Conservation (phyloP, 64 coral and sea anemone species). For the Stylophora pistillata region DNA sequence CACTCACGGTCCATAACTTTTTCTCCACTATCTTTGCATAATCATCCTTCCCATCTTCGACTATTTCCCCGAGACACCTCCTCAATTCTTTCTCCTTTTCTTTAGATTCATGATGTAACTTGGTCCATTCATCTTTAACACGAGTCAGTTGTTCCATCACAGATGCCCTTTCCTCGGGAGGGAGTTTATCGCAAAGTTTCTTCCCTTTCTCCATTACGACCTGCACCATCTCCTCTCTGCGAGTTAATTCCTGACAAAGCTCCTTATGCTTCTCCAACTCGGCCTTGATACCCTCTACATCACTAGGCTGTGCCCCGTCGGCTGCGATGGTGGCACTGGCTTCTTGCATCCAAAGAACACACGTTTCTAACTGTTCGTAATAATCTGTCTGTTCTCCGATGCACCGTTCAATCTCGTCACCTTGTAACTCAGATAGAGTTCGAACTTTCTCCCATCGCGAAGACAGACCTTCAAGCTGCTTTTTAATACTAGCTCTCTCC, state of each 20-base stretch:
- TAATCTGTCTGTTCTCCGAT: conserved; percentile 85
- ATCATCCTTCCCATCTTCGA: not conserved
- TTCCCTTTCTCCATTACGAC: conserved; percentile 67
- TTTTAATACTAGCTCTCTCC: conserved; percentile 51
- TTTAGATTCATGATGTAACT: conserved; percentile 67
- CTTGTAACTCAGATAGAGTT: conserved; percentile 64
- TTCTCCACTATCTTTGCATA: no score
- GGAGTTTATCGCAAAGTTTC: conserved; percentile 56
- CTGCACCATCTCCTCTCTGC: conserved; percentile 21
- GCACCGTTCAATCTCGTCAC: conserved; percentile 76
- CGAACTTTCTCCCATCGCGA: conserved; percentile 66
- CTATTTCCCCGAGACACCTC: conserved; percentile 55
- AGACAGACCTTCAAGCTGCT: conserved; percentile 50
- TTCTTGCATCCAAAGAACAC: conserved; percentile 85
- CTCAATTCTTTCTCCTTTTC: conserved; percentile 79
- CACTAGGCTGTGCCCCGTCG: conserved; percentile 39
- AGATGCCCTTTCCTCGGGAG: conserved; percentile 53
- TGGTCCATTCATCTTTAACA: conserved; percentile 79
- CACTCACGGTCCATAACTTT: no score
- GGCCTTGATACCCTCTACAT: conserved; percentile 39
- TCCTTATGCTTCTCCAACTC: conserved; percentile 67
- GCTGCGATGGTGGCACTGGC: conserved; percentile 51
- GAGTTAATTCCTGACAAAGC: conserved; percentile 58
- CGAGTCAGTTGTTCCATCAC: conserved; percentile 73
- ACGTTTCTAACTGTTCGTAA: conserved; percentile 80